Evolutionary conservation across 2,888 invertebrate species (phyloP).

Genomic region (Itoplectis maculator): DNA sequence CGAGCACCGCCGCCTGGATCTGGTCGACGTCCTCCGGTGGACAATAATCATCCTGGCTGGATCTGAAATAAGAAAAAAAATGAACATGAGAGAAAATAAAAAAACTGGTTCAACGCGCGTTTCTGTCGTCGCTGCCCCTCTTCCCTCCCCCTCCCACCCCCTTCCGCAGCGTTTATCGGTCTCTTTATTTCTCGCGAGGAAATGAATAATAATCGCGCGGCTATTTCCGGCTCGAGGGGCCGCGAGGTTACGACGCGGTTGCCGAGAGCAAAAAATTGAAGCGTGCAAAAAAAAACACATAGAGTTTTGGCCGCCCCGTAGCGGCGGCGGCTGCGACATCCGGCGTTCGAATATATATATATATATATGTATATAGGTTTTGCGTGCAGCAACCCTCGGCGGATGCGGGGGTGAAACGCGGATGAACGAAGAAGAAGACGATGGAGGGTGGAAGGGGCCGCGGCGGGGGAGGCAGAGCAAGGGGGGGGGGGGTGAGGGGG

Average conservation of each 20-base stretch:
- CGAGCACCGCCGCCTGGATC: slow-evolving; percentile 90
- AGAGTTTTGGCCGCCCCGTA: slow-evolving; percentile 66
- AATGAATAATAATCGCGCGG: slow-evolving; percentile 64
- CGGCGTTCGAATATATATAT: no score
- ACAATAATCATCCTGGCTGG: slow-evolving; percentile 95
- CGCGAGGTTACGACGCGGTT: slow-evolving; percentile 23
- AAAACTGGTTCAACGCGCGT: slow-evolving; percentile 24
- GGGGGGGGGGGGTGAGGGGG: slow-evolving; percentile 68
- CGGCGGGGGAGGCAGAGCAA: slow-evolving; percentile 57
- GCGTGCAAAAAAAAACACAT: slow-evolving; percentile 52
- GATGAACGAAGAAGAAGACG: slow-evolving; percentile 65
- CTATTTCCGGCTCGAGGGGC: slow-evolving; percentile 63
- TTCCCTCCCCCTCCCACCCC: neutral
- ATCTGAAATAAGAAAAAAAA: slow-evolving; percentile 85
- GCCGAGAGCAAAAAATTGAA: slow-evolving; percentile 43
- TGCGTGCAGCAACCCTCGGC: slow-evolving; percentile 70
- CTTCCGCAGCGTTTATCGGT: slow-evolving; percentile 39
- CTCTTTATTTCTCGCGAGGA: slow-evolving; percentile 52
- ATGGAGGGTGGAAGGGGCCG: slow-evolving; percentile 60
- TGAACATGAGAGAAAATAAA: no score
- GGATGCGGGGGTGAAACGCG: slow-evolving; percentile 71
- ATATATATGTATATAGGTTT: no score
- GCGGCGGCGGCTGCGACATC: slow-evolving; percentile 79
- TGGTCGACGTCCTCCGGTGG: slow-evolving; percentile 92
- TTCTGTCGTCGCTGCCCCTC: no score